phyloP scores from a whole-genome alignment of 2,797 vertebrate genomes.

The Nannoperca australis region DNA sequence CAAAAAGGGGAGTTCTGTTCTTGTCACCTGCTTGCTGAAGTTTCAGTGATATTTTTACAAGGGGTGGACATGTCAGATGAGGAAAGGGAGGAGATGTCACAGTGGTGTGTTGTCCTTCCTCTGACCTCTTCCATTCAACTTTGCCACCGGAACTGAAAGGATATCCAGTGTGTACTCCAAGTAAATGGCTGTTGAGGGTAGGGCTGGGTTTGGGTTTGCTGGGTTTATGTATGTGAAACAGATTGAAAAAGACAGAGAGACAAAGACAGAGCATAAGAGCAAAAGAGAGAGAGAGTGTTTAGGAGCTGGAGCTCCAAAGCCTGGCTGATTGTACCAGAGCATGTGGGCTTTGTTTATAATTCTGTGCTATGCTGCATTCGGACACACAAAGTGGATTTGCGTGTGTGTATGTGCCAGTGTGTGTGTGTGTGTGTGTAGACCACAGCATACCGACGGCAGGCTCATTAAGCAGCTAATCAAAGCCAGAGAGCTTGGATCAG shows the following conservation, averaged over 20 bases:
- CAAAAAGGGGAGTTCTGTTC: conserved; percentile 59
- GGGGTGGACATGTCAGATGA: conserved; percentile 46
- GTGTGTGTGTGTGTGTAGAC: conserved; percentile 61
- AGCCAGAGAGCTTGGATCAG: conserved; percentile 85
- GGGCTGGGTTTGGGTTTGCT: conserved; percentile 50
- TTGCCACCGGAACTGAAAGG: conserved; percentile 57
- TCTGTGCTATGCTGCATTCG: conserved; percentile 67
- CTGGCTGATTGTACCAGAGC: conserved; percentile 74
- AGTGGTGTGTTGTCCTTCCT: conserved; percentile 45
- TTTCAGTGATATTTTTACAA: conserved; percentile 50
- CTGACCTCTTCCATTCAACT: conserved; percentile 65
- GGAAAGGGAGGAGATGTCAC: conserved; percentile 48
- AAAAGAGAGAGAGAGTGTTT: conserved; percentile 52
- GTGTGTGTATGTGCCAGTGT: conserved; percentile 27
- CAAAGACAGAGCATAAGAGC: conserved; percentile 42
- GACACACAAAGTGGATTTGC: conserved; percentile 57
- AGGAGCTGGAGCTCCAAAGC: conserved; percentile 64
- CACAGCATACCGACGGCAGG: conserved; percentile 84
- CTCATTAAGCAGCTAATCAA: conserved; percentile 89
- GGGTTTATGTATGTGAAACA: conserved; percentile 66
- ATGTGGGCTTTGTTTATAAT: conserved; percentile 83
- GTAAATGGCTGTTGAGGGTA: conserved; percentile 43
- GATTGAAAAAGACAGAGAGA: conserved; percentile 55
- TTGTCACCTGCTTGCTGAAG: conserved; percentile 60
- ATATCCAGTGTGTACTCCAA: conserved; percentile 52